Conservation (phyloP, 2,888 invertebrate species). For the Philonicus albiceps region DNA sequence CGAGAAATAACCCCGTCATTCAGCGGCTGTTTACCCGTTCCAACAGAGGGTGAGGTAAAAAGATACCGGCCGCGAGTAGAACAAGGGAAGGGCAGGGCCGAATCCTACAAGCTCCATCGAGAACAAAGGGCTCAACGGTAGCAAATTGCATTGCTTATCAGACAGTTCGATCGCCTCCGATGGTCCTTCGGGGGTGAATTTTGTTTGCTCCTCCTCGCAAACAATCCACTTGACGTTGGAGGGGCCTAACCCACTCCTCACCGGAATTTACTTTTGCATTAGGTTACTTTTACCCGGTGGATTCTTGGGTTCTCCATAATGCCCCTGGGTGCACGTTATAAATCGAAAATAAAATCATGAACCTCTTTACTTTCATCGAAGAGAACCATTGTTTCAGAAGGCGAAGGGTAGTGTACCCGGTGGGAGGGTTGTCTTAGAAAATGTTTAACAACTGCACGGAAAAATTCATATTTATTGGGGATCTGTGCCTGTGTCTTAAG, state of each 20-base stretch:
- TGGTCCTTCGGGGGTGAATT: slow-evolving; percentile 16
- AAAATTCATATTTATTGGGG: neutral
- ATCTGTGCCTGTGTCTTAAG: neutral
- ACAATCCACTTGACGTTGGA: neutral
- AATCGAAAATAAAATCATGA: neutral
- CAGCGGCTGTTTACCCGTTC: neutral
- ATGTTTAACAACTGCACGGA: neutral
- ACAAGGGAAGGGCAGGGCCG: neutral
- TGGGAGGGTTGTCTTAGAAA: neutral
- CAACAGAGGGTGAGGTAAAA: neutral
- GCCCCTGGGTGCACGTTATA: neutral
- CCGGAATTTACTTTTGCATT: neutral
- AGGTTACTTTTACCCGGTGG: neutral
- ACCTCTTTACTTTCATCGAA: neutral
- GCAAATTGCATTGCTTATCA: slow-evolving; percentile 32
- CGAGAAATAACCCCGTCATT: neutral
- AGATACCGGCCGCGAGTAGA: neutral
- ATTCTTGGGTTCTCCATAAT: neutral
- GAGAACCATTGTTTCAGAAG: neutral
- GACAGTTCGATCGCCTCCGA: slow-evolving; percentile 11
- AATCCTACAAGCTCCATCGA: neutral
- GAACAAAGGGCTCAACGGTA: slow-evolving; percentile 3
- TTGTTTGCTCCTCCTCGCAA: neutral
- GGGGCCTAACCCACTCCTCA: neutral
- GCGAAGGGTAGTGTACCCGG: neutral